A percentile compares a stretch with the other conserved stretches of the same genome.
phyloP scores from a whole-genome alignment of 2,888 invertebrate species.

The Leptura quadrifasciata region DNA sequence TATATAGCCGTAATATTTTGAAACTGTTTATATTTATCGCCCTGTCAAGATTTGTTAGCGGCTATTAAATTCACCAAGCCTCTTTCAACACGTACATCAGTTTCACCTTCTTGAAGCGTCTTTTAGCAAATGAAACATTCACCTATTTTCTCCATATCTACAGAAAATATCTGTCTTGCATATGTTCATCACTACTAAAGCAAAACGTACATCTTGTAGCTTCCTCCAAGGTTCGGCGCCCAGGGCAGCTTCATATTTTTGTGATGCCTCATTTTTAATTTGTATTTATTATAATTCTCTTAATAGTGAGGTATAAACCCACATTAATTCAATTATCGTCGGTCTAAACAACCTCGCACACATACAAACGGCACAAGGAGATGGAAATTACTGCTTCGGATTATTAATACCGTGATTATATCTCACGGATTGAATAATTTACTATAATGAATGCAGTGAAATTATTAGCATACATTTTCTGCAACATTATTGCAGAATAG shows the following conservation, averaged over 20 bases:
- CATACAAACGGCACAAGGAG: constrained; percentile 8
- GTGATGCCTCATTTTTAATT: constrained; percentile 9
- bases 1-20: too few species aligned
- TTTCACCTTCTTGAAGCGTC: too few species aligned
- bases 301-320: background rate
- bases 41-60: too few species aligned
- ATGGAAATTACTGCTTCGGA: constrained; percentile 22
- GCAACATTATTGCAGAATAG: constrained; percentile 17
- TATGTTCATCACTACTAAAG: too few species aligned
- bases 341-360: constrained; percentile 12
- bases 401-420: constrained; percentile 27
- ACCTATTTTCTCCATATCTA: too few species aligned
- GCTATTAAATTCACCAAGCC: too few species aligned
- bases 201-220: background rate
- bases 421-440: constrained; percentile 23
- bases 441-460: constrained; percentile 26
- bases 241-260: background rate
- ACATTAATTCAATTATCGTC: constrained; percentile 16
- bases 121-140: too few species aligned
- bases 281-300: background rate
- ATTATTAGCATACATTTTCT: constrained; percentile 22
- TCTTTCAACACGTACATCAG: too few species aligned
- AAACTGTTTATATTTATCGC: too few species aligned
- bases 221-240: background rate
- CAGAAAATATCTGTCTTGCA: too few species aligned